Evolutionary conservation across 2,113 vertebrate genomes (phyloP).

Genomic region (Illadopsis cleaveri): DNA sequence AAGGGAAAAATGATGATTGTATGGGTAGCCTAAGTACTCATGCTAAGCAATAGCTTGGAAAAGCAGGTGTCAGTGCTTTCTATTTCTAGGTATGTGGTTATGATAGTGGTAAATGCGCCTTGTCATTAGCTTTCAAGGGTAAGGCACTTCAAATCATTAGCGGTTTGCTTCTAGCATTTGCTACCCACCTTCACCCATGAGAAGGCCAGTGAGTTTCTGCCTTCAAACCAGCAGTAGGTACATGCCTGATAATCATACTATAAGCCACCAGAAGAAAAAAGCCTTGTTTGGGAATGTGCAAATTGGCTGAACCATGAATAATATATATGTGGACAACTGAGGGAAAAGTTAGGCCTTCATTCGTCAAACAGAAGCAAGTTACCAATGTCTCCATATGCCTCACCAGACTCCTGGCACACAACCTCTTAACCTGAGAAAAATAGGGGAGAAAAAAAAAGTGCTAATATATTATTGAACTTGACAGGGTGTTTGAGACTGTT

Average conservation of each 20-base stretch:
- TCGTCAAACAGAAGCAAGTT: background rate
- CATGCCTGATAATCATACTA: background rate
- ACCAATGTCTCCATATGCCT: background rate
- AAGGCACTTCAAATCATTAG: conserved; percentile 24
- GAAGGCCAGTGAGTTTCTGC: background rate
- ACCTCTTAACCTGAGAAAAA: background rate
- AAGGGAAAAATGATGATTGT: background rate
- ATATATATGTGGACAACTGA: background rate
- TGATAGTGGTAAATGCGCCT: background rate
- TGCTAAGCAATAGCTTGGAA: background rate
- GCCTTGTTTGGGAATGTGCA: background rate
- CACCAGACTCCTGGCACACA: background rate
- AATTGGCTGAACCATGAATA: background rate
- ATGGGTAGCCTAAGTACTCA: background rate
- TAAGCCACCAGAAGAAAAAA: background rate
- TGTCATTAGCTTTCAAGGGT: conserved; percentile 14
- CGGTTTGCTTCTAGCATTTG: background rate
- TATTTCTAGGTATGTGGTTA: conserved; percentile 5
- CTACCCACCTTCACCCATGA: background rate
- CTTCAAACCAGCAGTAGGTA: background rate
- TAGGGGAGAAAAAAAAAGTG: background rate
- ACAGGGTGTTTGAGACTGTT: background rate
- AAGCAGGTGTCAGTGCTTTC: background rate
- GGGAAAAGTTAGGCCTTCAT: background rate
- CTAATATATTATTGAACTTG: background rate